Evolutionary conservation across 2,888 invertebrate genomes (phyloP).

Genomic region (Sarcophaga rosellei): DNA sequence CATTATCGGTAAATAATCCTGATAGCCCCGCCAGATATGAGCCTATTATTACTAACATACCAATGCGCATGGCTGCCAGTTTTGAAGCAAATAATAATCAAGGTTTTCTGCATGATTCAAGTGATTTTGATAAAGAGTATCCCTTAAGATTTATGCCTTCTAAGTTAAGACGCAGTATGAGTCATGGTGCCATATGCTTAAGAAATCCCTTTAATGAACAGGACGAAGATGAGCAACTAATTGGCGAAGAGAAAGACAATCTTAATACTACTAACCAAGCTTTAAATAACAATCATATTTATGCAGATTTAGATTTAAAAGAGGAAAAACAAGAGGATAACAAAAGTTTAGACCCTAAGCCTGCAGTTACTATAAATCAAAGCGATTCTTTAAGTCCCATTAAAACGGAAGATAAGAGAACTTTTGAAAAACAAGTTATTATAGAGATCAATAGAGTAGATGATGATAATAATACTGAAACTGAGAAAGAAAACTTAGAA

Average conservation of each 20-base stretch:
- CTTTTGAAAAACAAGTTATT: constrained; percentile 70
- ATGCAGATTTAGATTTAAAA: constrained; percentile 77
- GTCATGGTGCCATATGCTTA: constrained; percentile 67
- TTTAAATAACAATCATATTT: constrained; percentile 76
- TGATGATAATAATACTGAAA: constrained; percentile 16
- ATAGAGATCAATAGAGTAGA: constrained; percentile 63
- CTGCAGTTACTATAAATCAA: neutral
- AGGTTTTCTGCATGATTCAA: constrained; percentile 72
- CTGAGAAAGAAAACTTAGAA: neutral
- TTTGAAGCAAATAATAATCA: constrained; percentile 74
- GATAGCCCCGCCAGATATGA: constrained; percentile 76
- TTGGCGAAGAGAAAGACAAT: constrained; percentile 6
- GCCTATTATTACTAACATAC: constrained; percentile 78
- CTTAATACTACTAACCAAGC: constrained; percentile 55
- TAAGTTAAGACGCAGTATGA: constrained; percentile 74
- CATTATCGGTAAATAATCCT: constrained; percentile 81
- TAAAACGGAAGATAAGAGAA: constrained; percentile 42
- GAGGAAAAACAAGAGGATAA: constrained; percentile 41
- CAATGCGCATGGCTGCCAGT: constrained; percentile 78
- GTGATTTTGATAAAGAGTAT: constrained; percentile 68
- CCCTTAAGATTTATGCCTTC: constrained; percentile 71
- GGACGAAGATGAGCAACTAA: constrained; percentile 58
- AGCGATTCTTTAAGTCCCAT: neutral
- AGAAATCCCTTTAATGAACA: constrained; percentile 55
- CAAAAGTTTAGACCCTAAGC: neutral